Conservation (phyloP, 1,140 invertebrate species). For the Epicauta chinensis region DNA sequence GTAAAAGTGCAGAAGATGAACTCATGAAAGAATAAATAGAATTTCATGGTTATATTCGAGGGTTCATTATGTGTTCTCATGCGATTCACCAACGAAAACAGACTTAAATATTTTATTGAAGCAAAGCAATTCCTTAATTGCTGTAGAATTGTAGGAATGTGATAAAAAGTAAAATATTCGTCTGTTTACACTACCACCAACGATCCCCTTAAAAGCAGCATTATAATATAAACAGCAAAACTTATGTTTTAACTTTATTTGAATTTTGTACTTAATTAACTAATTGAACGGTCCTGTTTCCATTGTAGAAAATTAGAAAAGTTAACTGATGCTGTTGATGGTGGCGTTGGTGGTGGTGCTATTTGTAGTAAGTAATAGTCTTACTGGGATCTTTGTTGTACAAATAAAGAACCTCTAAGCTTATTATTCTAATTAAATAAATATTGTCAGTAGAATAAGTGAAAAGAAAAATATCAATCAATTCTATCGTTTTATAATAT, state of each 20-base stretch:
- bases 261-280: slow-evolving; percentile 22
- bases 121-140: slow-evolving; percentile 23
- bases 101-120: slow-evolving; percentile 23
- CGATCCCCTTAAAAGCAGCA: too few species aligned
- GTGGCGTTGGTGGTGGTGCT: slow-evolving; percentile 3
- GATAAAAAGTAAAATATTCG: slow-evolving; percentile 12
- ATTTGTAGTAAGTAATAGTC: slow-evolving; percentile 13
- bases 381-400: too few species aligned
- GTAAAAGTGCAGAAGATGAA: slow-evolving; percentile 19
- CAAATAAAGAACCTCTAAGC: too few species aligned
- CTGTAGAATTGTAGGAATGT: slow-evolving; percentile 11
- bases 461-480: too few species aligned
- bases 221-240: slow-evolving; percentile 16
- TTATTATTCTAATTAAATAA: too few species aligned
- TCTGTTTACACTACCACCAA: slow-evolving; percentile 2
- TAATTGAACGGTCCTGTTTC: slow-evolving; percentile 13
- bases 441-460: too few species aligned
- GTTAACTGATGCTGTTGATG: too few species aligned
- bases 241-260: slow-evolving; percentile 19
- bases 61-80: slow-evolving; percentile 23
- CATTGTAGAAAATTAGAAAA: too few species aligned
- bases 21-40: slow-evolving; percentile 22
- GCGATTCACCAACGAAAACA: slow-evolving; percentile 19
- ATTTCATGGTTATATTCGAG: slow-evolving; percentile 22
- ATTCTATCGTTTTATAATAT: too few species aligned